Conservation (phyloP, 2,113 vertebrate genomes). For the Amia ocellicauda region DNA sequence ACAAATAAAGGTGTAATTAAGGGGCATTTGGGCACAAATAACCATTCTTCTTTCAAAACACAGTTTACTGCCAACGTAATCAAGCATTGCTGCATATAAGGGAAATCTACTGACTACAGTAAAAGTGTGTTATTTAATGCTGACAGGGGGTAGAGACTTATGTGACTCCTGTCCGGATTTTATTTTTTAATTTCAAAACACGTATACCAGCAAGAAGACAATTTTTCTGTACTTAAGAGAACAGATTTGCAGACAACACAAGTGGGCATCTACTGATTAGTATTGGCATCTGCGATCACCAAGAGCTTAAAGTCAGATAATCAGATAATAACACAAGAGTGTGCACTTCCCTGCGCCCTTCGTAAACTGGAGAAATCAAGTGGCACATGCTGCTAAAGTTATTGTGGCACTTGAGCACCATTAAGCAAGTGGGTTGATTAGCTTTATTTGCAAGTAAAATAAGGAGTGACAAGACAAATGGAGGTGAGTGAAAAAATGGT, state of each 20-base stretch:
- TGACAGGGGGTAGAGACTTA: too few relatives aligned
- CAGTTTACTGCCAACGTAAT: too few relatives aligned
- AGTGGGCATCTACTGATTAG: too few relatives aligned
- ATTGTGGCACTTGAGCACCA: background rate
- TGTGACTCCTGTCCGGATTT: too few relatives aligned
- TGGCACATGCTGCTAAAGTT: background rate
- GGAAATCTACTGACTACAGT: background rate
- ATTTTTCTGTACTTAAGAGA: background rate
- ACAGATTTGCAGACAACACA: too few relatives aligned
- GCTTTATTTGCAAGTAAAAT: conserved; percentile 20
- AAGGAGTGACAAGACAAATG: background rate
- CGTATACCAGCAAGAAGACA: background rate
- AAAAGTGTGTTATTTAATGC: background rate
- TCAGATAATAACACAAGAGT: conserved; percentile 5
- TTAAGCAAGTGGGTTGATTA: conserved; percentile 1
- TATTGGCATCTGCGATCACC: too few relatives aligned
- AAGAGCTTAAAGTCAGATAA: background rate
- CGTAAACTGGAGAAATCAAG: background rate
- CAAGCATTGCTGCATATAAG: too few relatives aligned
- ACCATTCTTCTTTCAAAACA: too few relatives aligned
- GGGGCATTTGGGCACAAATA: too few relatives aligned
- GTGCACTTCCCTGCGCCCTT: background rate
- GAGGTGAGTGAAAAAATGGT: too few relatives aligned
- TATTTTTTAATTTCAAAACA: background rate
- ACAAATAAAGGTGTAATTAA: too few relatives aligned